Conservation (phyloP, 2,113 vertebrate genomes). For the Scolopax mira region DNA sequence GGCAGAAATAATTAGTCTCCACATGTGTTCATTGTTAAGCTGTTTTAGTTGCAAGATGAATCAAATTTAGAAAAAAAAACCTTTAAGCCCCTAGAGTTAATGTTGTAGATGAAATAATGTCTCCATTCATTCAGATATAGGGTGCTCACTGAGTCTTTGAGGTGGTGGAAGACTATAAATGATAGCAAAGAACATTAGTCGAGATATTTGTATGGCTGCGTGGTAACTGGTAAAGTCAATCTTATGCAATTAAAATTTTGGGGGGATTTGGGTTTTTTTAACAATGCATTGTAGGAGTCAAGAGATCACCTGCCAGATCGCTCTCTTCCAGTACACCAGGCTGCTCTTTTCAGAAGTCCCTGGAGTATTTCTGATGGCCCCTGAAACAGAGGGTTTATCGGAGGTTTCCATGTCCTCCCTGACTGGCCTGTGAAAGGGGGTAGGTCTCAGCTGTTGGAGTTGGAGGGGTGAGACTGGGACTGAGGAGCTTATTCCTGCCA, state of each 20-base stretch:
- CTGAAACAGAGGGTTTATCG: not conserved
- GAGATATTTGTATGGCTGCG: not conserved
- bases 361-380: not conserved
- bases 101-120: not conserved
- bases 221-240: not conserved
- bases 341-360: not conserved
- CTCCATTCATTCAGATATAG: not conserved
- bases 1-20: slow-evolving; percentile 5
- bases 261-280: not conserved
- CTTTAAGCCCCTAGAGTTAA: not conserved
- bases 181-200: not conserved
- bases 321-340: not conserved
- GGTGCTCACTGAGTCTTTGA: not conserved
- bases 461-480: accelerated
- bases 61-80: not conserved
- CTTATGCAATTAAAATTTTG: not conserved
- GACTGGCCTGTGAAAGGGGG: no score
- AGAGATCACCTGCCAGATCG: not conserved
- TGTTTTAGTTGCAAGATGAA: not conserved
- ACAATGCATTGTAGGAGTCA: not conserved
- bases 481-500: not conserved
- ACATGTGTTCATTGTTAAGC: not conserved
- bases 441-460: not conserved
- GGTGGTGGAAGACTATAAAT: not conserved
- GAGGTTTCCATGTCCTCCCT: not conserved